Base-by-base conservation (phyloP, 2,888 invertebrate species). In the Toxonevra muliebris region DNA sequence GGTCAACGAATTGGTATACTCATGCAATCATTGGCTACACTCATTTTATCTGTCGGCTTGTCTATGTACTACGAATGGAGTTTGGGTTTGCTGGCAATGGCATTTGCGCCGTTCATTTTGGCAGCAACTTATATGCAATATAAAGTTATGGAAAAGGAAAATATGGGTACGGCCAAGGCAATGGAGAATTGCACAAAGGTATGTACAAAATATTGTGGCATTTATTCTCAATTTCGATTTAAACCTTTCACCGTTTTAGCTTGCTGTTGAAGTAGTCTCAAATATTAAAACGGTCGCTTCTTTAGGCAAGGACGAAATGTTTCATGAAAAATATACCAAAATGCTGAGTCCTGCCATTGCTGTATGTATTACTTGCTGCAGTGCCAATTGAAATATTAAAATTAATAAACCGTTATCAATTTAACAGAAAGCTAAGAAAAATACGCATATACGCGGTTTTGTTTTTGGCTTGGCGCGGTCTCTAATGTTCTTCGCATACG, bases 1-100 rank as follows among this genome's bases (percentile, higher is more conserved):
- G 94, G 93, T 15, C 92, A 92, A 85, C 88, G 93, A 70, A 89
- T 94, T 65, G 93, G 93, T 10, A 91, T 91, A 19, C 89, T 94
- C 50, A 83, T 93, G 0, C 92, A 93, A 83, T 90, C 93, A 0
- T 73, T 91, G 5, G 89, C 92, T 1, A 92, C 93, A 0, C 86
- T 94, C 15, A 78, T 87, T 0, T 85, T 93, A 17, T 89, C 91
- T 5, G 83, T 93, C 40, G 87, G 87, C 0, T 82, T 93, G 0
- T 88, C 92, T 0, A 86, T 93, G 83, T 89, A 88, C 76, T 93
- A 90, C 80, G 90, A 92, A 82, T 93, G 92, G 91, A 88, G 90
- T 75, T 86, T 94, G 42, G 93, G 93, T 1, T 83, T 93, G 8
- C 89, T 93, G 1, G 90, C 92, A 0, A 79, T 92, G 67, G 88